Conservation (phyloP, 2,888 invertebrate genomes). For the Eristalis tenax region DNA sequence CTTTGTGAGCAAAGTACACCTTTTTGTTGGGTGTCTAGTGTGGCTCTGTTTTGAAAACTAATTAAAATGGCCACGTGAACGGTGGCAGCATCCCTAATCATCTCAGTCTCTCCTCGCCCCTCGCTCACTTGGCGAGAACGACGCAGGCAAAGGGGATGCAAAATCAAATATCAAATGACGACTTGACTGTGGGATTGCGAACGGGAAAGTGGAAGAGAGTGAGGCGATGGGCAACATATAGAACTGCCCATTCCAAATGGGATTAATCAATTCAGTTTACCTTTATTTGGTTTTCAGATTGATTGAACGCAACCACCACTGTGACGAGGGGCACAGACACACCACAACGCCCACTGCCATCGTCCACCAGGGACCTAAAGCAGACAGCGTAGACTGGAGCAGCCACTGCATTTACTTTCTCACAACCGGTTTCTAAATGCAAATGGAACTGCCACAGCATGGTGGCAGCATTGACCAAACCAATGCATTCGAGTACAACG, state of each 20-base stretch:
- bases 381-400: conserved; percentile 14
- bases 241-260: conserved; percentile 45
- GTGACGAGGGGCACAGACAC: not conserved
- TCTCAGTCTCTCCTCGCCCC: not conserved
- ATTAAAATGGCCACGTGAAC: conserved; percentile 59
- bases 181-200: not conserved
- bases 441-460: conserved; percentile 54
- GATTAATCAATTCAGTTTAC: conserved; percentile 71
- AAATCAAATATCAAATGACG: conserved; percentile 60
- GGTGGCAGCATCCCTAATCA: conserved; percentile 54
- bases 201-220: not conserved
- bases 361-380: not conserved
- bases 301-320: conserved; percentile 61
- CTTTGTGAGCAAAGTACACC: not conserved
- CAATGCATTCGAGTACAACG: conserved; percentile 43
- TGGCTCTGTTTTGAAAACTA: conserved; percentile 24
- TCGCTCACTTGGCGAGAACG: not conserved
- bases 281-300: conserved; percentile 68
- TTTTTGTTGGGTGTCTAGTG: not conserved
- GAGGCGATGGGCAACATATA: not conserved
- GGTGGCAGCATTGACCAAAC: conserved; percentile 24
- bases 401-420: conserved; percentile 62
- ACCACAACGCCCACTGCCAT: not conserved
- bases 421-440: conserved; percentile 59
- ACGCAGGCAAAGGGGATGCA: not conserved